phyloP scores from a whole-genome alignment of 53 echinoderm and acorn worm species.

The Arbacia lixula region DNA sequence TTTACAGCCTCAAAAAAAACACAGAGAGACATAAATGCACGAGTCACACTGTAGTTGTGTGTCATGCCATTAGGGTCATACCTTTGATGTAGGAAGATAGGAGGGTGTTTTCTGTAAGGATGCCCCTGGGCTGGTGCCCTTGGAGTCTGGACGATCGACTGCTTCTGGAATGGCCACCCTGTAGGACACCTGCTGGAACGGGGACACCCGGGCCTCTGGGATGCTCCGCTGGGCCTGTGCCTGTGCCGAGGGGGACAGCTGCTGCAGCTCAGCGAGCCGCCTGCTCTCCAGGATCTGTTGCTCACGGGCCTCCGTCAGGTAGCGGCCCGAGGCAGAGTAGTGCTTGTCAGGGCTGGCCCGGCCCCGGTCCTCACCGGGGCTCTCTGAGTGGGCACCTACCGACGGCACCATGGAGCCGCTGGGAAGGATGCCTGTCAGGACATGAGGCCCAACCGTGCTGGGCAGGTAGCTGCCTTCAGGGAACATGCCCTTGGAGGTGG shows the following conservation, averaged over 20 bases:
- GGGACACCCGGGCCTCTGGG: constrained; percentile 46
- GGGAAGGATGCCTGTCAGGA: constrained; percentile 54
- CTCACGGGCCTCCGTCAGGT: constrained; percentile 16
- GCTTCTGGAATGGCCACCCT: constrained; percentile 25
- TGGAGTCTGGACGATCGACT: constrained; percentile 11
- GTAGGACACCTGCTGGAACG: constrained; percentile 46
- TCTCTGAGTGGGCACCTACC: constrained; percentile 19
- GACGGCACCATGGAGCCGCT: constrained; percentile 12
- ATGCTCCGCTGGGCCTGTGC: constrained; percentile 34
- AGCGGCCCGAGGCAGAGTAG: constrained; percentile 16
- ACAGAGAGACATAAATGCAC: too few species aligned
- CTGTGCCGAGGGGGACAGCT: constrained; percentile 20
- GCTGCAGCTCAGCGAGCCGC: constrained; percentile 25
- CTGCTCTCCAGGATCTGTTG: constrained; percentile 47
- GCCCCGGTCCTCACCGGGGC: constrained; percentile 23
- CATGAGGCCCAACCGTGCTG: constrained; percentile 7
- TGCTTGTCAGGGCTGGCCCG: constrained; percentile 42
- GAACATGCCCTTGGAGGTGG: constrained; percentile 49
- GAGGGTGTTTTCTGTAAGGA: background rate
- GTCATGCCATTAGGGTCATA: too few species aligned
- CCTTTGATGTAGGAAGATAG: constrained; percentile 24
- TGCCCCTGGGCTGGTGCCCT: background rate
- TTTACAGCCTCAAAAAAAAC: too few species aligned
- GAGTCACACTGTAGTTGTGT: too few species aligned
- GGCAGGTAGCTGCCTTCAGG: constrained; percentile 48